Evolutionary conservation across 2,888 invertebrate species (phyloP).

Genomic region (Lepidocyrtinus sp.): DNA sequence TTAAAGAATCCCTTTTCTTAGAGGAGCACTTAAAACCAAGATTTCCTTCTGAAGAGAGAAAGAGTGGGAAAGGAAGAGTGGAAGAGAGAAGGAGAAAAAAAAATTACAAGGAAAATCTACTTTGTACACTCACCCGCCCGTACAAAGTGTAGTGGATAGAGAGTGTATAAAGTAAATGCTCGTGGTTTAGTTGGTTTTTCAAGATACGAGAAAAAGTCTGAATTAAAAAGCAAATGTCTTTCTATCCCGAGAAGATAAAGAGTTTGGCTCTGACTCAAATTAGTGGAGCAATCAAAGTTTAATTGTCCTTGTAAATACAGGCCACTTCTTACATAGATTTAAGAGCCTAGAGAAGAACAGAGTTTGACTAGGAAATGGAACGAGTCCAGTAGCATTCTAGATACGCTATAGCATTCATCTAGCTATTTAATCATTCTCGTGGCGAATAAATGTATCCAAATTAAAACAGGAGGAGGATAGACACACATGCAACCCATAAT

Average conservation of each 20-base stretch:
- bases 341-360: conserved; percentile 49
- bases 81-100: neutral
- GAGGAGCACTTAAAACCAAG: neutral
- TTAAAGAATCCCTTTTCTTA: neutral
- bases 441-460: neutral
- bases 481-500: conserved; percentile 11
- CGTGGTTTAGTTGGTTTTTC: conserved; percentile 5
- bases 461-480: neutral
- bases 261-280: conserved; percentile 70
- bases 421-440: neutral
- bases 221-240: conserved; percentile 9
- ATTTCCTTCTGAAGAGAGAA: too few species aligned
- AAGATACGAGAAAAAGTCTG: neutral
- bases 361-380: too few species aligned
- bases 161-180: too few species aligned
- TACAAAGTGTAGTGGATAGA: neutral
- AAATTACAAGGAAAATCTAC: neutral
- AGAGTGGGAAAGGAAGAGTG: too few species aligned
- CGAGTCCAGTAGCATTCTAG: neutral
- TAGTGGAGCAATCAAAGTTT: conserved; percentile 70
- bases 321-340: conserved; percentile 68
- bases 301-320: conserved; percentile 70
- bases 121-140: neutral
- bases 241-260: conserved; percentile 66
- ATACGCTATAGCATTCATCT: neutral